Base-by-base conservation (phyloP, 2,888 invertebrate species). In the Itoplectis maculator region DNA sequence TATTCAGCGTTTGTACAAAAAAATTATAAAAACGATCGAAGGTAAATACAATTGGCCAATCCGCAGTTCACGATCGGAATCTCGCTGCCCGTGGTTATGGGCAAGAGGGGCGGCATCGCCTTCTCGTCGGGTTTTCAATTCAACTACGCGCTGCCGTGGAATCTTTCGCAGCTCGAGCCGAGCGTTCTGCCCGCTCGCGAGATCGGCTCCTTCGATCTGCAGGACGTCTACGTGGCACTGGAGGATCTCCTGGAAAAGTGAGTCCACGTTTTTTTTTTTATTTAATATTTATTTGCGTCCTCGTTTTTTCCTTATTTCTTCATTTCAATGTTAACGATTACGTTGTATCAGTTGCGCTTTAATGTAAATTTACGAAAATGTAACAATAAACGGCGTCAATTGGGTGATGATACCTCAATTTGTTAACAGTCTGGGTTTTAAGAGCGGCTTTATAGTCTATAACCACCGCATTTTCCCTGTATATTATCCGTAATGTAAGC, bases 131-230 rank as follows among this genome's bases (percentile, higher is more conserved):
- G 89, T 68, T 92, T 89, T 87, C 92, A 92, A 88, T 89, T 92
- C 87, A 92, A 92, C 87, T 92, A 90, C 86, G 86, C 66, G 42
- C 85, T 92, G 81, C 92, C 92, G 37, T 90, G 88, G 87, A 92
- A 93, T 87, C 74, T 88, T 86, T 89, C 90, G 83, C 90, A 93
- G 82, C 86, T 92, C 18, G 88, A 90, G 83, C 86, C 91, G 40
- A 87, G 85, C 63, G 79, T 90, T 69, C 82, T 91, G 77, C 87
- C 88, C 11, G 88, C 89, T 40, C 89, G 92, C 45, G 86, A 86
- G 49, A 85, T 80, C 35, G 88, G 88, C 47, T 87, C 89, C 84
- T 85, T 91, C 81, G 85, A 88, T 83, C 85, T 92, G 79, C 88
- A 86, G 82, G 90, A 90, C 86, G 79, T 90, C 81, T 92, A 93